Evolutionary conservation across 1,140 invertebrate species (phyloP).

Genomic region (Mya arenaria): DNA sequence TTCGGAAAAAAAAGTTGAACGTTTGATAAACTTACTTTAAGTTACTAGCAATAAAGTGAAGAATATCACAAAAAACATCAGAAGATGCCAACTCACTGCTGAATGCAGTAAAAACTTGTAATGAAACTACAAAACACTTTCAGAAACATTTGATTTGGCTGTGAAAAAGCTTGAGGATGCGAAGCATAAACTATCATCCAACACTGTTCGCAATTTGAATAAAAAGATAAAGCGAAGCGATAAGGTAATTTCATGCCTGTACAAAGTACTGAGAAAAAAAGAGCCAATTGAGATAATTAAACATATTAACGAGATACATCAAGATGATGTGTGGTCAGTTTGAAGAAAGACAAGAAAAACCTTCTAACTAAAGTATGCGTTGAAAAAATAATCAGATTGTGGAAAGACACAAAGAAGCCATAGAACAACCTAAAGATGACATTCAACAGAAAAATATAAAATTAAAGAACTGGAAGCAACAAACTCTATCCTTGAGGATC

Average conservation of each 20-base stretch:
- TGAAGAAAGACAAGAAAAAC: conserved; percentile 26
- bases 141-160: conserved; percentile 1
- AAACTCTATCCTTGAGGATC: background rate
- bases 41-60: background rate
- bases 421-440: conserved; percentile 9
- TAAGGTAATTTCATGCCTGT: conserved; percentile 16
- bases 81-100: background rate
- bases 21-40: background rate
- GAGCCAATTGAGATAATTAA: no score
- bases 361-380: conserved; percentile 21
- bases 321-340: conserved; percentile 9
- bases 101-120: background rate
- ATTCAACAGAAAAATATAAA: background rate
- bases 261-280: background rate
- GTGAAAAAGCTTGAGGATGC: background rate
- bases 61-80: background rate
- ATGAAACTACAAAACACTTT: conserved; percentile 6
- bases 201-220: conserved; percentile 10
- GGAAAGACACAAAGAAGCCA: background rate
- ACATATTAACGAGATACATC: background rate
- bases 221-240: conserved; percentile 45
- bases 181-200: background rate
- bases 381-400: background rate
- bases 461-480: conserved; percentile 19
- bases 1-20: conserved; percentile 5